These are phyloP conservation scores for Orcinus orca DNA, from an alignment of 2,113 vertebrate genomes.

Conservation along the genomic window DNA sequence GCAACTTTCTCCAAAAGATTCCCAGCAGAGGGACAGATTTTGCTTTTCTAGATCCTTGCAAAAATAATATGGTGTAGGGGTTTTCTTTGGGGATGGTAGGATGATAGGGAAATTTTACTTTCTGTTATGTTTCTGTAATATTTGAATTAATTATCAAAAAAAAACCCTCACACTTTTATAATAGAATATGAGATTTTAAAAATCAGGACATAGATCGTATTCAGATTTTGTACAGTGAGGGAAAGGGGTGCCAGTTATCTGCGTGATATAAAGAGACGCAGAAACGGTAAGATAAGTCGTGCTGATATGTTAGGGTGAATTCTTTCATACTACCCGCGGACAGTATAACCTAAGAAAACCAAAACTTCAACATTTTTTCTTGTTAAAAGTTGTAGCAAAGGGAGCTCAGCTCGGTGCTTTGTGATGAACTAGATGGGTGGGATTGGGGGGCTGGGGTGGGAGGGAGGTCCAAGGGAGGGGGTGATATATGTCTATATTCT, in stretches of 20 bases:
- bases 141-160: background rate
- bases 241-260: background rate
- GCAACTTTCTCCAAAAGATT: conserved; percentile 25
- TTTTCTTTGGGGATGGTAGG: background rate
- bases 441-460: too few relatives aligned
- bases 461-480: too few relatives aligned
- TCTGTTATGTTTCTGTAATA: conserved; percentile 4
- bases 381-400: background rate
- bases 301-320: background rate
- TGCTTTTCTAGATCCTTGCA: conserved; percentile 31
- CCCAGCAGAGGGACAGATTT: background rate
- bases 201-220: background rate
- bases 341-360: background rate
- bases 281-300: background rate
- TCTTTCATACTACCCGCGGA: background rate
- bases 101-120: background rate
- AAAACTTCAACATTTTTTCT: background rate
- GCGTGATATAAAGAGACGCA: background rate
- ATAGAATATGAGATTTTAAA: background rate
- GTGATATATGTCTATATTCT: too few relatives aligned
- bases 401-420: too few relatives aligned
- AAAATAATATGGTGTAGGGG: background rate
- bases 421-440: too few relatives aligned
- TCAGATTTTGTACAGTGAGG: too few relatives aligned
- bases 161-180: background rate